Evolutionary conservation across 2,113 vertebrate genomes (phyloP), one percentile per base, ranked within the genome.

Genomic region (Nycticebus coucang): DNA sequence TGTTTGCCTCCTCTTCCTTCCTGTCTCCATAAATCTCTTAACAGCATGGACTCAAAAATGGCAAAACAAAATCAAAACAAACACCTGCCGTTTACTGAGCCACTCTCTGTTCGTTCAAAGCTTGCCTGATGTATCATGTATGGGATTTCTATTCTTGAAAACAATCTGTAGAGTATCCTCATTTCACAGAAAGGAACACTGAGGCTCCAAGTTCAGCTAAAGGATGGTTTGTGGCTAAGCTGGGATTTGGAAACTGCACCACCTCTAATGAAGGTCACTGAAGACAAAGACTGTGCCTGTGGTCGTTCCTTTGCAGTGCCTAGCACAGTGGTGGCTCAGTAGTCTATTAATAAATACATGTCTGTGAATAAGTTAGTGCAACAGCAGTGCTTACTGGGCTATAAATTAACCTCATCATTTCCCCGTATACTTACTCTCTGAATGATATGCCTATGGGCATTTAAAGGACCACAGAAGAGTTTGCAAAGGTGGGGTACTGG

Each of bases 71-170:
- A 55, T 75, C 21, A 17, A 79, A 22, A 66, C 83, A 22, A 26
- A 79, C 4, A 59, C 18, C 18, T 41, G 4, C 26, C 45, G 12
- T 64, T 68, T 82, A 50, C 60, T 18, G 55, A 59, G 9, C 10
- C 17, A 5, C 22, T 83, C 10, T 15, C 4, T 57, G 26, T 3
- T 55, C 60, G 26, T 3, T 55, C 60, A 28, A 26, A 57, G 12
- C 19, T 1, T 3, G 3, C 15, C 37, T n/a, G 33, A 55, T 15
- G 2, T 15, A 19, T 62, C 35, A 37, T 3, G 21, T 1, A 30
- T 6, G 30, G 79, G 24, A 53, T 28, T 45, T 95, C 79, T 30
- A 37, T 7, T 94, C 28, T 45, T 33, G 33, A 26, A 77, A 74
- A 28, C 12, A 83, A 11, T 17, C 74, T 57, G 33, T 24, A 37